Percentiles rank a stretch among this genome's conserved stretches.
phyloP scores from a whole-genome alignment of 2,797 vertebrate genomes.

The Rhyacichthys aspro region DNA sequence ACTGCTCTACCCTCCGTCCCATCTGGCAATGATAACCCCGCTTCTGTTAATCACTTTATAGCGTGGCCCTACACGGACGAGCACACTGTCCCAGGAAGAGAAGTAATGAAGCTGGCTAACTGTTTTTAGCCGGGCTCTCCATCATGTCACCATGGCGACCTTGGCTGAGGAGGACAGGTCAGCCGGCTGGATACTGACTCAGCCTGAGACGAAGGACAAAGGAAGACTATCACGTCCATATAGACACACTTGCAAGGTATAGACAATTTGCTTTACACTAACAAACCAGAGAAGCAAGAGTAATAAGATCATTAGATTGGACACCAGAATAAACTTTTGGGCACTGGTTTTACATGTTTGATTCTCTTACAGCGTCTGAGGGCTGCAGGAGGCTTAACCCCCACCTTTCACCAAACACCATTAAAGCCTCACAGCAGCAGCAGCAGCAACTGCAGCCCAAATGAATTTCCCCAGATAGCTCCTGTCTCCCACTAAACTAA shows the following conservation, averaged over 20 bases:
- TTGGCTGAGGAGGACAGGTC: conserved; percentile 61
- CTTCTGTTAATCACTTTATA: conserved; percentile 65
- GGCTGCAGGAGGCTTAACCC: conserved; percentile 25
- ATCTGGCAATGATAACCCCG: conserved; percentile 40
- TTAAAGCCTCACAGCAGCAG: conserved; percentile 35
- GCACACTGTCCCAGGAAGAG: conserved; percentile 21
- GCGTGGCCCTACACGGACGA: conserved; percentile 2
- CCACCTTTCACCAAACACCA: conserved; percentile 41
- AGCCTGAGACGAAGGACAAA: conserved; percentile 9
- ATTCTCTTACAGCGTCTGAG: conserved; percentile 17
- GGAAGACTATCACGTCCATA: background rate
- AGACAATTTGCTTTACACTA: too few species aligned
- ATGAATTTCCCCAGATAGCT: conserved; percentile 52
- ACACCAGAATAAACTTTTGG: background rate
- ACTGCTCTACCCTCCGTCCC: conserved; percentile 6
- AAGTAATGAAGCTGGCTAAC: conserved; percentile 69
- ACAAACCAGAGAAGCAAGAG: background rate
- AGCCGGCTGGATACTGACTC: conserved; percentile 29
- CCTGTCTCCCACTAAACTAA: conserved; percentile 39
- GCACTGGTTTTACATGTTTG: too few species aligned
- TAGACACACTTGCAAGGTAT: too few species aligned
- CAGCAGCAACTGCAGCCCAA: conserved; percentile 31
- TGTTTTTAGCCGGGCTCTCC: conserved; percentile 60
- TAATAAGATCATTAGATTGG: background rate
- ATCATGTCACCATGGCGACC: conserved; percentile 65